Evolutionary conservation across 2,113 vertebrate species (phyloP).

Genomic region (Rhegmatorhina hoffmannsi): DNA sequence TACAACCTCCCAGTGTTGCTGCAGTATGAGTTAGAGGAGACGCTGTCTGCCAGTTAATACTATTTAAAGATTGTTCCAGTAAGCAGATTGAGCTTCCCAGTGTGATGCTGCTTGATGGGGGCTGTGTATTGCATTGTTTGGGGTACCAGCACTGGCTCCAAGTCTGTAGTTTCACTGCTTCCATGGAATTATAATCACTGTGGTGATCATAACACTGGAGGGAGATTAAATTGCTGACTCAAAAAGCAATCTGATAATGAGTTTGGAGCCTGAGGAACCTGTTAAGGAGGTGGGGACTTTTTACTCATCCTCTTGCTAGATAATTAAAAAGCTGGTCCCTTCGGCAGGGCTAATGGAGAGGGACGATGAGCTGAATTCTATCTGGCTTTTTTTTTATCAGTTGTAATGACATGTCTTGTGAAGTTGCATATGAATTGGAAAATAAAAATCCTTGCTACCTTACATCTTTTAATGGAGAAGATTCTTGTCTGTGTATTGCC

Average conservation of each 20-base stretch:
- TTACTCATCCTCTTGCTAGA: not conserved
- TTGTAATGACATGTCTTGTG: not conserved
- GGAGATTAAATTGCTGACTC: conserved; percentile 24
- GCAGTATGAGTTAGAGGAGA: not conserved
- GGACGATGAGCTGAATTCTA: not conserved
- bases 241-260: conserved; percentile 33
- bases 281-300: not conserved
- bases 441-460: not conserved
- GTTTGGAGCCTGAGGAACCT: conserved; percentile 29
- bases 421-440: not conserved
- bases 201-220: conserved; percentile 4
- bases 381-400: not conserved
- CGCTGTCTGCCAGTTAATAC: conserved; percentile 4
- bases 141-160: not conserved
- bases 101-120: not conserved
- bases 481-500: not conserved
- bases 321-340: conserved; percentile 24
- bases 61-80: conserved; percentile 34
- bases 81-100: conserved; percentile 19
- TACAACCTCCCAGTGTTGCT: not conserved
- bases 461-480: not conserved
- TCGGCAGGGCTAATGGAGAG: not conserved
- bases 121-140: not conserved
- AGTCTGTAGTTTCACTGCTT: not conserved
- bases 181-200: not conserved